A percentile compares a stretch with the other conserved stretches of the same genome.
Evolutionary conservation across 2,888 invertebrate species (phyloP).

Genomic region (Nipponacmea schrenckii): DNA sequence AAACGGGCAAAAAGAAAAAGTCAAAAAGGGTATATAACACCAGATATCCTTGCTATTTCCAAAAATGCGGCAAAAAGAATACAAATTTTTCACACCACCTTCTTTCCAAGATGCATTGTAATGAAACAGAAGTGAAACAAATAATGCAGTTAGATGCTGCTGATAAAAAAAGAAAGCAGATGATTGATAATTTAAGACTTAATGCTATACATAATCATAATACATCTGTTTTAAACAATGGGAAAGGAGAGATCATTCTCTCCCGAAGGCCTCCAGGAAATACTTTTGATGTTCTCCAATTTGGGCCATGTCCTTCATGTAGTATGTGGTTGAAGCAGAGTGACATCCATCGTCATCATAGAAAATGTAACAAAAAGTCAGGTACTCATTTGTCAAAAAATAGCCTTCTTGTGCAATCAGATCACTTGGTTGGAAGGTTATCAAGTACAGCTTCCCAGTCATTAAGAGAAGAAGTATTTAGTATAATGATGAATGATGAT

Average conservation of each 20-base stretch:
- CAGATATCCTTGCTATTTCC: not conserved
- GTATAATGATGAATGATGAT: conserved; percentile 32
- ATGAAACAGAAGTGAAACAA: conserved; percentile 21
- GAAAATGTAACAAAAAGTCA: conserved; percentile 12
- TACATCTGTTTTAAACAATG: conserved; percentile 17
- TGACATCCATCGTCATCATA: conserved; percentile 21
- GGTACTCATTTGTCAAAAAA: not conserved
- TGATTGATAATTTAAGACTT: conserved; percentile 19
- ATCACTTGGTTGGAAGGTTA: conserved; percentile 23
- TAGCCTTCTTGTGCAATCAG: conserved; percentile 25
- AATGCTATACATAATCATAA: conserved; percentile 24
- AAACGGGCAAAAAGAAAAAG: not conserved
- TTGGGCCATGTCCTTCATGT: conserved; percentile 34
- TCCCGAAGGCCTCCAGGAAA: conserved; percentile 17
- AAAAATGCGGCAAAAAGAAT: not conserved
- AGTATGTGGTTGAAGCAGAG: conserved; percentile 26
- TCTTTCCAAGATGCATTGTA: not conserved
- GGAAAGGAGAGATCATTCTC: conserved; percentile 25
- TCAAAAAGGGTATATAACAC: not conserved
- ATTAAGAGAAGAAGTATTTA: conserved; percentile 28
- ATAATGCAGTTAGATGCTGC: conserved; percentile 15
- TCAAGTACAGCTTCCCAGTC: conserved; percentile 21
- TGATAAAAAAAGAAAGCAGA: conserved; percentile 22
- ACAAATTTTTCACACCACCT: not conserved
- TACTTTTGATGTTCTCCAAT: conserved; percentile 14